Evolutionary conservation across 2,888 invertebrate genomes (phyloP).

Genomic region (Orthonychiurus folsomi): DNA sequence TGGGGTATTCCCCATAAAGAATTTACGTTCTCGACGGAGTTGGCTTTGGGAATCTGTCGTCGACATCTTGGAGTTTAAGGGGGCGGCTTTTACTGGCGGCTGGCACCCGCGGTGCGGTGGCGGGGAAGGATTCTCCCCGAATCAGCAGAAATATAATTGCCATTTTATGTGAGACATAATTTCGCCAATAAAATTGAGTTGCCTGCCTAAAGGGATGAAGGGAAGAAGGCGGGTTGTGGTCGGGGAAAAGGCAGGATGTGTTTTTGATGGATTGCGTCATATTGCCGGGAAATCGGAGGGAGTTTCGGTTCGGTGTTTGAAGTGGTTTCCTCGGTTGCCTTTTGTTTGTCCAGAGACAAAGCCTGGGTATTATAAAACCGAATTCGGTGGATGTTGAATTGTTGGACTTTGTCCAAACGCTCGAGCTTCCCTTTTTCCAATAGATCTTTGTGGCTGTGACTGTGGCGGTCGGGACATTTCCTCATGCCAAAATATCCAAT

Average conservation of each 20-base stretch:
- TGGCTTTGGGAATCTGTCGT: too few species aligned
- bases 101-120: too few species aligned
- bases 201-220: neutral
- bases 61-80: too few species aligned
- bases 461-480: neutral
- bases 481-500: neutral
- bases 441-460: neutral
- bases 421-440: neutral
- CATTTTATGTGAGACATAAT: neutral
- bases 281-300: neutral
- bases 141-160: neutral
- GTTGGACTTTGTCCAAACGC: neutral
- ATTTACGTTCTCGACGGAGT: too few species aligned
- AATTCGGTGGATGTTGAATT: neutral
- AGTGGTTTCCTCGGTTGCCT: neutral
- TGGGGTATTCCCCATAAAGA: too few species aligned
- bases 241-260: neutral
- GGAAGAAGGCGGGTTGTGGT: neutral
- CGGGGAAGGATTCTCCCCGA: neutral
- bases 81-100: too few species aligned
- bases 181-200: neutral
- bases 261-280: conserved; percentile 1
- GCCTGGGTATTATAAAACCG: neutral
- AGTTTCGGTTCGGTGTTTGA: neutral
- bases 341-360: neutral